Conservation (phyloP, 2,888 invertebrate species). For the Nyleta sp. region DNA sequence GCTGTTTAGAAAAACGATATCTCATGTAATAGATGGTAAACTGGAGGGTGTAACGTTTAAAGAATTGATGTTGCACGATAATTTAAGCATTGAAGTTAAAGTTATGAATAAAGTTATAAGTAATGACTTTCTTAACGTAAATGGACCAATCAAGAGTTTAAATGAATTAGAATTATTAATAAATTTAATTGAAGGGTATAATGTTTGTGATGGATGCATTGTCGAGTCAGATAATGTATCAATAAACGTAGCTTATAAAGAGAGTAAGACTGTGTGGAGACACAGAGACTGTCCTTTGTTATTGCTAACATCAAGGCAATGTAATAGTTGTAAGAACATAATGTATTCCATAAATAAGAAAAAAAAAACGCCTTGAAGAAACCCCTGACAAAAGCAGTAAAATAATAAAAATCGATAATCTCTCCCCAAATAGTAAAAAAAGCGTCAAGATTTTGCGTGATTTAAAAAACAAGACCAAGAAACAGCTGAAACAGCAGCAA, state of each 20-base stretch:
- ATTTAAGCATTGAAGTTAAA: no score
- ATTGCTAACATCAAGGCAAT: constrained; percentile 1
- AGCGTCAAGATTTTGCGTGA: no score
- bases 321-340: constrained; percentile 5
- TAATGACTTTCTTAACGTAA: no score
- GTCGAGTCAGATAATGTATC: background rate
- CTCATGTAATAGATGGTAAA: no score
- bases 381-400: background rate
- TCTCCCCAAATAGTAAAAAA: no score
- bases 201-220: constrained; percentile 24
- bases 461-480: background rate
- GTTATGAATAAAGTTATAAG: no score
- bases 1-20: no score
- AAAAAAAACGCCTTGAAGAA: constrained; percentile 12
- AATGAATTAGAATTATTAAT: background rate
- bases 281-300: constrained; percentile 10
- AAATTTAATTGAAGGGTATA: constrained; percentile 15
- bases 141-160: background rate
- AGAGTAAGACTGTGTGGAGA: background rate
- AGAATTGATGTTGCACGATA: no score
- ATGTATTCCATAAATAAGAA: background rate
- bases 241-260: background rate
- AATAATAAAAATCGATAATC: background rate
- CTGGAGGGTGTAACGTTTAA: no score
- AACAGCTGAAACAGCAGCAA: background rate